These are phyloP conservation scores for Vollenhovia emeryi DNA, from an alignment of 1,140 invertebrate genomes.

Conservation along the genomic window DNA sequence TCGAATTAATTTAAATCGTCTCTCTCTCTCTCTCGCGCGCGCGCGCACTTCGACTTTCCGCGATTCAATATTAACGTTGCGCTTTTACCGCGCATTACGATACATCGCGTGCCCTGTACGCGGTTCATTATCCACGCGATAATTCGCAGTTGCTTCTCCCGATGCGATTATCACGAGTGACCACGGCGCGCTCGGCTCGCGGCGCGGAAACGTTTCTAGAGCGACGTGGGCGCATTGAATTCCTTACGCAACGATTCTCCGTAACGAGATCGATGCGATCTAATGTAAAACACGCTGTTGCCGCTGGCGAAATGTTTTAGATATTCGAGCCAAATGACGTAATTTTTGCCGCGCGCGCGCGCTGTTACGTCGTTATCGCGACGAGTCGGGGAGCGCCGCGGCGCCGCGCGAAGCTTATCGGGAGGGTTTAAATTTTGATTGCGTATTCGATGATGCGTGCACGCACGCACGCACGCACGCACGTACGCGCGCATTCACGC, in stretches of 20 bases:
- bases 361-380: neutral
- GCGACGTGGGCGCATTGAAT: neutral
- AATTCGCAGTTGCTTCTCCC: constrained; percentile 24
- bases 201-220: neutral
- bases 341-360: neutral
- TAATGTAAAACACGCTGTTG: neutral
- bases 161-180: neutral
- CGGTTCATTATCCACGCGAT: constrained; percentile 8
- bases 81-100: constrained; percentile 20
- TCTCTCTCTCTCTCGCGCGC: neutral
- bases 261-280: neutral
- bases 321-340: neutral
- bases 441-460: constrained; percentile 40
- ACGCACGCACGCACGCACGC: neutral
- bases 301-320: neutral
- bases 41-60: constrained; percentile 21
- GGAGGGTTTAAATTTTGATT: constrained; percentile 59
- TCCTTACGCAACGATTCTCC: neutral
- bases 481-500: constrained; percentile 6
- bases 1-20: constrained; percentile 40
- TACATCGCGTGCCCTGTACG: neutral
- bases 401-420: constrained; percentile 33
- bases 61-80: constrained; percentile 40
- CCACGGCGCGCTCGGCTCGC: neutral
- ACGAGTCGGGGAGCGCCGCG: neutral